These are phyloP conservation scores for Oreochromis niloticus DNA, from an alignment of 2,113 vertebrate species.

Conservation along the genomic window DNA sequence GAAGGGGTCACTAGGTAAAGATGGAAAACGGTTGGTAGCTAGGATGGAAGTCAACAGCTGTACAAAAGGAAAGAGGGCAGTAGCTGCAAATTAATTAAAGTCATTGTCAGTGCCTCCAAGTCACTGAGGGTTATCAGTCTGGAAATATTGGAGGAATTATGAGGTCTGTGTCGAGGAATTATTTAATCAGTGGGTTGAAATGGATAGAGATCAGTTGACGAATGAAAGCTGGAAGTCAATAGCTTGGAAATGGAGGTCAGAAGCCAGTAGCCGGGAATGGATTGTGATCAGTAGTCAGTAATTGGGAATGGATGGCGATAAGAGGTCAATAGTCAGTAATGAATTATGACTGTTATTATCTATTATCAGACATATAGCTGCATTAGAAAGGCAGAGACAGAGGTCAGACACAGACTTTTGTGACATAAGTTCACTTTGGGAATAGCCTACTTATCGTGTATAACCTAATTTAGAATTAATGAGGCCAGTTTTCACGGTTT, in stretches of 20 bases:
- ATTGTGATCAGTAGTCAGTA: background rate
- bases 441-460: conserved; percentile 48
- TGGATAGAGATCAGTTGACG: background rate
- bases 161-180: background rate
- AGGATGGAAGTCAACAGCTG: background rate
- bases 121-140: background rate
- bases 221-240: background rate
- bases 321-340: background rate
- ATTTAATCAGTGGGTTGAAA: background rate
- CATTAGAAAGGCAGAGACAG: background rate
- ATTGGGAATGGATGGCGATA: background rate
- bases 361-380: background rate
- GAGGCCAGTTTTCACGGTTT: conserved; percentile 39
- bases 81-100: background rate
- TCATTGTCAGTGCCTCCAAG: background rate
- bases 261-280: background rate
- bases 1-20: background rate
- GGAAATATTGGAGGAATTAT: background rate
- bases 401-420: background rate
- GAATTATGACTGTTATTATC: background rate
- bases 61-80: background rate
- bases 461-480: conserved; percentile 51
- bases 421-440: conserved; percentile 22
- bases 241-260: background rate
- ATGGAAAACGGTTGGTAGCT: background rate